Base-by-base conservation (phyloP, 1,140 invertebrate species). In the Megalopta genalis region DNA sequence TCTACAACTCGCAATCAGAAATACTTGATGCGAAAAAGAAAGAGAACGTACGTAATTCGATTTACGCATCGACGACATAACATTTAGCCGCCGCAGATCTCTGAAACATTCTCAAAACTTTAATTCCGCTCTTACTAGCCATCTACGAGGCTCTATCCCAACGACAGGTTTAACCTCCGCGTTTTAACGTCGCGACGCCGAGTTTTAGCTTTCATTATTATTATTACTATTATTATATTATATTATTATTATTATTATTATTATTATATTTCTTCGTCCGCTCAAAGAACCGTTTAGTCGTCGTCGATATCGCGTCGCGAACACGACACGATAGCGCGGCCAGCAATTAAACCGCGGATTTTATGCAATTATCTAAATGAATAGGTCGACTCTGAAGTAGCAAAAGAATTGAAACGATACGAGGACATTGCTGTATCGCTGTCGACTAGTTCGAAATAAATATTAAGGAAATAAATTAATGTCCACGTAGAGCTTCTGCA, bases 71-170 rank as follows among this genome's bases (percentile, higher is more conserved):
- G 73, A 70, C 52, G 21, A 18, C 37, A 16, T 54, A n/a, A 62
- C 16, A 18, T n/a, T 46, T 82, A 74, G 79, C 49, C 66, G 49
- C 54, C 60, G 76, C 64, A 42, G 84, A 39, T 85, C 73, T 87
- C 85, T 87, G 85, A 87, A 87, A 86, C 85, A 87, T 79, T 86
- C 85, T 87, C 60, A 86, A 86, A 84, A 76, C 78, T 76, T 84
- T 87, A 86, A 71, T 83, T 77, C 59, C 62, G 42, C 73, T 62
- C 77, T 18, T 69, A 59, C 60, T 16, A 7, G 9, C 16, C 9
- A n/a, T 57, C 23, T 1, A 25, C 32, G 14, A 23, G 10, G 25
- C 54, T 63, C 73, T 66, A 5, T n/a, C 21, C 23, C 52, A 9
- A 3, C 0, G n/a, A n/a, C 23, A 4, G 32, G 3, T 54, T 10